Percentiles rank a stretch among this genome's conserved stretches.
Conservation (phyloP, 2,888 invertebrate species). For the Endotricha flammealis region DNA sequence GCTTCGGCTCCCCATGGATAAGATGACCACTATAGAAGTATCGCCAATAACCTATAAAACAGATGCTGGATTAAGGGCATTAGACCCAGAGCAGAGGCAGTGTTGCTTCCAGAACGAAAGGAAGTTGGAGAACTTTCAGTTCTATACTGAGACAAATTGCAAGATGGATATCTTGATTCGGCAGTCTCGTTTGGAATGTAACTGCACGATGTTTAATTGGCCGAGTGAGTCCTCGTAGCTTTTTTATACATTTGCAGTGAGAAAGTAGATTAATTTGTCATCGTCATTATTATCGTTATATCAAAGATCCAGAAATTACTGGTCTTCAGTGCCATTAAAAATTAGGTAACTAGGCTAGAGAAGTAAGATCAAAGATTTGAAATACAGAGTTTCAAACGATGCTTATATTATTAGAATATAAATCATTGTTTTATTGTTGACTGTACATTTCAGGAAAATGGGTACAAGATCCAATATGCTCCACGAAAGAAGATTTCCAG, state of each 20-base stretch:
- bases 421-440: too few relatives aligned
- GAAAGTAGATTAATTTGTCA: too few relatives aligned
- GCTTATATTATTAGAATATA: too few relatives aligned
- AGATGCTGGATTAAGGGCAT: constrained; percentile 42
- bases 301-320: too few relatives aligned
- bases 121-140: constrained; percentile 52
- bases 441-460: constrained; percentile 42
- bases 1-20: constrained; percentile 62
- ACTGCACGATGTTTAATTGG: constrained; percentile 67
- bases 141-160: constrained; percentile 76
- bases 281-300: too few relatives aligned
- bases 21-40: constrained; percentile 66
- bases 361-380: too few relatives aligned
- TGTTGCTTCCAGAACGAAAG: constrained; percentile 68
- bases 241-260: too few relatives aligned
- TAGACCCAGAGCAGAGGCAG: constrained; percentile 52
- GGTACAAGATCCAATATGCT: constrained; percentile 51
- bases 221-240: constrained; percentile 69
- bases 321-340: too few relatives aligned
- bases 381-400: too few relatives aligned
- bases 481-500: constrained; percentile 47
- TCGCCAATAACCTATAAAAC: constrained; percentile 64
- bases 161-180: constrained; percentile 70
- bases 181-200: constrained; percentile 59
- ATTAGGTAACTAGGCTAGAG: too few relatives aligned